phyloP scores from a whole-genome alignment of 2,113 vertebrate species.

The Bubo bubo region DNA sequence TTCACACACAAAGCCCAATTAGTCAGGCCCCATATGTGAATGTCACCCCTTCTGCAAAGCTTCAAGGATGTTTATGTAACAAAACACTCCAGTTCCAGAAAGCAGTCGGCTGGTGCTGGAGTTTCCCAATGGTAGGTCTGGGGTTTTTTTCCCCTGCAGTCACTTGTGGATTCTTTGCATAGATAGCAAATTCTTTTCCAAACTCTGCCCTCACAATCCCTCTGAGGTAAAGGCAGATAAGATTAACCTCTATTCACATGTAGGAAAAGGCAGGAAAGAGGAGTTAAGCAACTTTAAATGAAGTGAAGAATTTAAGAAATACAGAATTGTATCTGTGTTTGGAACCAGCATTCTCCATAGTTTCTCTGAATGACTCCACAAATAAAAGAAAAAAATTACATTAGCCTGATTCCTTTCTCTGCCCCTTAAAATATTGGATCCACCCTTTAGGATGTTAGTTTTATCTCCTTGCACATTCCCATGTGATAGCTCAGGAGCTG shows the following conservation, averaged over 20 bases:
- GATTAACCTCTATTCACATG: constrained; percentile 25
- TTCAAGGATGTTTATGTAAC: constrained; percentile 67
- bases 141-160: background rate
- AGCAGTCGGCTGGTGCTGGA: background rate
- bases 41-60: constrained; percentile 55
- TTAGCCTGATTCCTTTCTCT: constrained; percentile 5
- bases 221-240: constrained; percentile 42
- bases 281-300: background rate
- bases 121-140: constrained; percentile 29
- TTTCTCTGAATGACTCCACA: background rate
- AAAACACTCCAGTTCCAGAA: constrained; percentile 57
- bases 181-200: constrained; percentile 35
- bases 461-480: constrained; percentile 54
- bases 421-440: constrained; percentile 33
- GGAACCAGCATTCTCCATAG: background rate
- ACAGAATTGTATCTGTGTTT: background rate
- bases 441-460: constrained; percentile 7
- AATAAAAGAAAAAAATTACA: background rate
- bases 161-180: constrained; percentile 29
- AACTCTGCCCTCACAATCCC: constrained; percentile 31
- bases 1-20: constrained; percentile 58
- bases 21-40: constrained; percentile 53
- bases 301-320: background rate
- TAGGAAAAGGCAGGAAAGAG: background rate
- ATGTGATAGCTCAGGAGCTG: constrained; percentile 60